Evolutionary conservation across 2,797 vertebrate genomes (phyloP).

Genomic region (Bufotes viridis): DNA sequence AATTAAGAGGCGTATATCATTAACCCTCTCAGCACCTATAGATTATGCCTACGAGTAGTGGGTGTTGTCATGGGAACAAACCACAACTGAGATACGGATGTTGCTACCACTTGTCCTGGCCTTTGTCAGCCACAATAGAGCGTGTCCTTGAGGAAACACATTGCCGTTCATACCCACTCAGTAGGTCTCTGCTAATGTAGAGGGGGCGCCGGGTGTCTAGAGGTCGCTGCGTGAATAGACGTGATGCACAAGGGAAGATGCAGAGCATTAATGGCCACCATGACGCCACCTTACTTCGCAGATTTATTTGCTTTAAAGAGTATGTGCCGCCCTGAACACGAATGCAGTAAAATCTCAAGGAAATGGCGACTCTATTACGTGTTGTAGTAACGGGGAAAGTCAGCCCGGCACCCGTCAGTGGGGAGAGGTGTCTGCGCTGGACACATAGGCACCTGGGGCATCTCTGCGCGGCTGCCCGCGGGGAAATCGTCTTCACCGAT

Average conservation of each 20-base stretch:
- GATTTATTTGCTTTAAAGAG: too few relatives aligned
- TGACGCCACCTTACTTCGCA: not conserved
- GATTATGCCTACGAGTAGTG: not conserved
- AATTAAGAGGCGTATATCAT: not conserved
- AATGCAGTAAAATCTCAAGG: too few relatives aligned
- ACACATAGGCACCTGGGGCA: too few relatives aligned
- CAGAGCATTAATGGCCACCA: not conserved
- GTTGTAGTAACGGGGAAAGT: too few relatives aligned
- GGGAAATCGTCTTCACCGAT: too few relatives aligned
- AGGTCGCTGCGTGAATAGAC: constrained; percentile 6
- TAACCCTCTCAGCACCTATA: not conserved
- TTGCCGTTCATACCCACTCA: not conserved
- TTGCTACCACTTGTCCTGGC: constrained; percentile 12
- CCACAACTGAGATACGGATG: constrained; percentile 9
- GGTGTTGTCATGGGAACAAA: constrained; percentile 34
- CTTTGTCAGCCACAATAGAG: constrained; percentile 31
- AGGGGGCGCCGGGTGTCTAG: not conserved
- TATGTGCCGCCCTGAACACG: too few relatives aligned
- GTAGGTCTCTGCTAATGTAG: not conserved
- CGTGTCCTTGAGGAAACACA: constrained; percentile 43
- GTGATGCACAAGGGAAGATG: not conserved
- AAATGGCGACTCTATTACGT: too few relatives aligned
- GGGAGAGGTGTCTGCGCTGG: too few relatives aligned
- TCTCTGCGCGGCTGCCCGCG: too few relatives aligned
- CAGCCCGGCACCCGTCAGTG: too few relatives aligned